Percentiles rank a stretch among this genome's conserved stretches.
These are phyloP conservation scores for Anseranas semipalmata DNA, from an alignment of 2,113 vertebrate genomes.

Conservation along the genomic window DNA sequence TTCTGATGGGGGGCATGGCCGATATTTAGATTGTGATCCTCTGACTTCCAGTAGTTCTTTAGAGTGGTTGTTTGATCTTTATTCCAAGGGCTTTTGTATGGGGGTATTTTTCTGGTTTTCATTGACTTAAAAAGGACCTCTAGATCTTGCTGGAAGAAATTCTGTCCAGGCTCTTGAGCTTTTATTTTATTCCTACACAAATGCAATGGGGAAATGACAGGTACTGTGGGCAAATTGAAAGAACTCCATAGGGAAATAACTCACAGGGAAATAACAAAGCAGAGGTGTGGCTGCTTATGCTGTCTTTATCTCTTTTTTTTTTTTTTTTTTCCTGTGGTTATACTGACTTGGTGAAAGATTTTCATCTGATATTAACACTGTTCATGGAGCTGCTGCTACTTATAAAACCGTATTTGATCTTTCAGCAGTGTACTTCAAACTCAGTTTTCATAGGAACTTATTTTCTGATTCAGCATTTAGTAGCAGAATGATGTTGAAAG, in stretches of 20 bases:
- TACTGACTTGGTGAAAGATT: not conserved
- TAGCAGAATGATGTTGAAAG: not conserved
- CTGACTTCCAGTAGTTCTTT: not conserved
- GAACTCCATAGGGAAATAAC: not conserved
- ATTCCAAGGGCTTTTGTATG: not conserved
- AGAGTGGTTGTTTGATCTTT: not conserved
- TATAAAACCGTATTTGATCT: not conserved
- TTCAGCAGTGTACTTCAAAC: not conserved
- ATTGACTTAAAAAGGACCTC: not conserved
- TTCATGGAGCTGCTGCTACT: not conserved
- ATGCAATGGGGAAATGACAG: not conserved
- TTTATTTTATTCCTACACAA: not conserved
- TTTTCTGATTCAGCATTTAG: not conserved
- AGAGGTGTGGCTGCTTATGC: not conserved
- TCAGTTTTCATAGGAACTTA: not conserved
- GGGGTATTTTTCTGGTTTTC: not conserved
- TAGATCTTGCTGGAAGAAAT: not conserved
- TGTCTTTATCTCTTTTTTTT: not conserved
- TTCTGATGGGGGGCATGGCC: not conserved
- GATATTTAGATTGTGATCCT: not conserved
- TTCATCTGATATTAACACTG: not conserved
- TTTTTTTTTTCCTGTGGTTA: not conserved
- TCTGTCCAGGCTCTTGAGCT: not conserved
- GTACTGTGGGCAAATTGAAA: not conserved
- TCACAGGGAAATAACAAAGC: not conserved